phyloP scores from a whole-genome alignment of 2,888 invertebrate species.

The Aricia artaxerxes region DNA sequence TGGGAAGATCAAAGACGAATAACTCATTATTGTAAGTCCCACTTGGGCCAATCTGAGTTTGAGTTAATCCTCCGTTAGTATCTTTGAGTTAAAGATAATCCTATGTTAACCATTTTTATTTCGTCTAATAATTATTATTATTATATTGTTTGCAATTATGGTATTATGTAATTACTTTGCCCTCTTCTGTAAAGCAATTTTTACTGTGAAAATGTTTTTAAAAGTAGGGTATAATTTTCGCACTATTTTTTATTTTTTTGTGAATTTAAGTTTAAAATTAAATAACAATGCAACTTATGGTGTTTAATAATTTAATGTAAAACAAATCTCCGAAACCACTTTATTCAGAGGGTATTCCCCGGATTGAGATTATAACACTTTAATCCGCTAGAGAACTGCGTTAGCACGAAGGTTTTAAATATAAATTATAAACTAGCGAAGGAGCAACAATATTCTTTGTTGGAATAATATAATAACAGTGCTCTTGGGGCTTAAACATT shows the following conservation, averaged over 20 bases:
- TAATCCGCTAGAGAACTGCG: constrained; percentile 43
- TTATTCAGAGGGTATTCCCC: constrained; percentile 40
- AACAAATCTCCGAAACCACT: constrained; percentile 39
- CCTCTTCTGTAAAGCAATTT: too few species aligned
- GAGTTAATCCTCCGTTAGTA: neutral
- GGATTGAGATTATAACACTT: constrained; percentile 40
- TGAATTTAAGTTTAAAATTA: too few species aligned
- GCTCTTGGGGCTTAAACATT: constrained; percentile 22
- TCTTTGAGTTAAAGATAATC: neutral
- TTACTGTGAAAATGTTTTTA: too few species aligned
- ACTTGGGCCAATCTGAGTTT: neutral
- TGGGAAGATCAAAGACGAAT: neutral
- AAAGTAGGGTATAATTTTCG: too few species aligned
- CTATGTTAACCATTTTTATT: too few species aligned
- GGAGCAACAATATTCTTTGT: constrained; percentile 18
- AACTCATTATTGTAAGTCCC: neutral
- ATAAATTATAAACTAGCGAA: constrained; percentile 40
- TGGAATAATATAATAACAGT: constrained; percentile 15
- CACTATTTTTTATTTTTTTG: too few species aligned
- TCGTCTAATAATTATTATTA: too few species aligned
- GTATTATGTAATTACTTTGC: too few species aligned
- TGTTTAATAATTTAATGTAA: constrained; percentile 9
- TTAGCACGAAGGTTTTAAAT: constrained; percentile 42
- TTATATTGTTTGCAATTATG: too few species aligned
- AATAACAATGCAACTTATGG: too few species aligned